Base-by-base conservation (phyloP, 2,888 invertebrate species). In the Drymonia ruficornis region DNA sequence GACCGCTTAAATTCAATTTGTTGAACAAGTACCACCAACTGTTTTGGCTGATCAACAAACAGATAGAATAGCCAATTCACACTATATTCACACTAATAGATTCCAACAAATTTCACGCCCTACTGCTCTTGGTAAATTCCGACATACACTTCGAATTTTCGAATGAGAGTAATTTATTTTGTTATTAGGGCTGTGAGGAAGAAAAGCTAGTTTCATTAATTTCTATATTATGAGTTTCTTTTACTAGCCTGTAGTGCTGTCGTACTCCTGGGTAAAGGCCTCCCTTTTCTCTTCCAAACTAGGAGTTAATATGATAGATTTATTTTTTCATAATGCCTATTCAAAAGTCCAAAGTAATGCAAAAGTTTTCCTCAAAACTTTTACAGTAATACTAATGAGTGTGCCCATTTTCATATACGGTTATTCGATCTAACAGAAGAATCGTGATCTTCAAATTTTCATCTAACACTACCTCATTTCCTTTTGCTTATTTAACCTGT, bases 61-160 rank as follows among this genome's bases (percentile, higher is more conserved):
- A 59, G 67, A 64, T 56, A 56, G 59, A 61, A 71, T 61, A 65
- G 61, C 54, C 55, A 59, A 50, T 56, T 42, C 16, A 9, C 18
- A 42, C 18, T 16, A 11, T 56, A 58, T 56, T 44, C 23, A 16
- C 23, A 44, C 43, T 44, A 44, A 60, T 58, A 67, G 67, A 71
- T 67, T 56, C 52, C 65, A 70, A 66, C 55, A 59, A 70, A 82
- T 80, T 83, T 79, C 79, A 81, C 75, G 79, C 71, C 70, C 79
- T 75, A 80, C 76, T 82, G 75, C 70, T 59, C 68, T 71, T 69
- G 65, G 71, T 72, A 68, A 72, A 71, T 70, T 74, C 62, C 57
- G 56, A 70, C 61, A 67, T 52, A 49, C 34, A 55, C 50, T 59
- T 57, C 31, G 3, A 55, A 58, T 55, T 58, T 67, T 65, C 45